Percentiles rank a stretch among this genome's conserved stretches.
These are phyloP conservation scores for Prolemur simus DNA, from an alignment of 2,113 vertebrate genomes.

Conservation along the genomic window DNA sequence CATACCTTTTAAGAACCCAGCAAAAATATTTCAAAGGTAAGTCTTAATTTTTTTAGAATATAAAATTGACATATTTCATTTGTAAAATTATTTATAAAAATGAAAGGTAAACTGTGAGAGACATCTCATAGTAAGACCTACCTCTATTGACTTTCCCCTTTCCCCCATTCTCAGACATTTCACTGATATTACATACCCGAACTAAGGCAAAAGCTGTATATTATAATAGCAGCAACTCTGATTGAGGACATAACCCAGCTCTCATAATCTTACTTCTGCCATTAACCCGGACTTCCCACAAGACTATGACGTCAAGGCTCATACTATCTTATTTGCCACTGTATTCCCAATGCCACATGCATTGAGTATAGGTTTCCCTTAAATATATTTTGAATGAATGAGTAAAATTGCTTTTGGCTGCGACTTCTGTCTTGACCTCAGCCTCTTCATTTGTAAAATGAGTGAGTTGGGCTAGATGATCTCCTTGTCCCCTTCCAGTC, in stretches of 20 bases:
- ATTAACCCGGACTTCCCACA: background rate
- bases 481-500: background rate
- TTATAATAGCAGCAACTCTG: background rate
- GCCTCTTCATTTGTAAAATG: background rate
- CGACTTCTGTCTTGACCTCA: background rate
- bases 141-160: background rate
- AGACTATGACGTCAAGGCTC: background rate
- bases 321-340: background rate
- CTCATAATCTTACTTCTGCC: background rate
- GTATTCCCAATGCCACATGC: background rate
- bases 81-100: background rate
- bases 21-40: background rate
- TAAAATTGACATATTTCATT: background rate
- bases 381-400: background rate
- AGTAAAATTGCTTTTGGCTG: background rate
- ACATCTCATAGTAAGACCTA: background rate
- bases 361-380: background rate
- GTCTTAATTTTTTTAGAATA: background rate
- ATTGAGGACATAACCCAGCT: background rate
- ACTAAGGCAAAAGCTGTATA: background rate
- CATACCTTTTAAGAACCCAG: slow-evolving; percentile 4
- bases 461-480: background rate
- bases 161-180: background rate
- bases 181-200: background rate
- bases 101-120: background rate